Evolutionary conservation across 2,888 invertebrate species (phyloP), one percentile per base, ranked within the genome.

Genomic region (Prenolepis imparis): DNA sequence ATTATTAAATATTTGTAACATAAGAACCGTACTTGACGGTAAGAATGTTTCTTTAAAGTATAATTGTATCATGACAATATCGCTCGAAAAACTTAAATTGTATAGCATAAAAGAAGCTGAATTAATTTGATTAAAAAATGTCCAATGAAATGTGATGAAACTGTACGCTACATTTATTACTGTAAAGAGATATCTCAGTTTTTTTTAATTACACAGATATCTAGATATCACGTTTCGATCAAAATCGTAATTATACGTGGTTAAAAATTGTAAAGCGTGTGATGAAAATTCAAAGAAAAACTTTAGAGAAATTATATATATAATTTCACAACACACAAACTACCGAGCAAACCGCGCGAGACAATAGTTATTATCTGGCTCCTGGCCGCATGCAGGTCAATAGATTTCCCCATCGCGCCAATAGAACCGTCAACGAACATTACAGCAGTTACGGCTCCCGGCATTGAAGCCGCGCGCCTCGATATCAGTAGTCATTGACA

Each of bases 361-460:
- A 78, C 55, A 72, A 73, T 36, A 18, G 24, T 72, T 24, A 73
- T 48, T 80, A 61, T 80, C 78, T 73, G 12, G 44, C 15, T 44
- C 15, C 15, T 36, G 44, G 44, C 44, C 18, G 24, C 32, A 32
- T 24, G 18, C 44, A 59, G 78, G 78, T 80, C 78, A 80, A 80
- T 80, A 80, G 74, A 80, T 80, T 73, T 44, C 32, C 75, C 44
- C 74, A 80, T 73, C 44, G 9, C 36, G 12, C 78, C 78, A 80
- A 80, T 80, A 44, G 78, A 73, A 78, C 61, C 74, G 59, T 80
- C 78, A 80, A 80, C 59, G 73, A 74, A 80, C 74, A 74, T 80
- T 80, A 80, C 59, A 59, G 78, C 59, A 36, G 78, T 80, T 80
- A 80, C 24, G 48, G 59, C 59, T 59, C 24, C 44, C 52, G 52